Percentiles rank a stretch among this genome's conserved stretches.
phyloP scores from a whole-genome alignment of 2,888 invertebrate genomes.

The Zhengitettix transpicula region DNA sequence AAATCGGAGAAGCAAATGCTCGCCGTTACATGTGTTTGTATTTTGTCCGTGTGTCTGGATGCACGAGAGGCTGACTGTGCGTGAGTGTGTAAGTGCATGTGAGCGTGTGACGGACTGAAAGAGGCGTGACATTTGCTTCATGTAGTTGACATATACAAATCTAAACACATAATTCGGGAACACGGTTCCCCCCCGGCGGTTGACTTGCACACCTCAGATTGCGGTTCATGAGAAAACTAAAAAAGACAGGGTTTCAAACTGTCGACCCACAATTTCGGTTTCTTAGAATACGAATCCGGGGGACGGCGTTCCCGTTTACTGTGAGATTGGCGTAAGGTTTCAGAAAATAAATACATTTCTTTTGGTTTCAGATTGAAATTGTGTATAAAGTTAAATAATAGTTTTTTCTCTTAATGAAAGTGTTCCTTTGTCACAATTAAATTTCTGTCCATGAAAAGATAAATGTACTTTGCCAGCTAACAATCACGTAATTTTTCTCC shows the following conservation, averaged over 20 bases:
- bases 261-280: too few species aligned
- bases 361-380: not conserved
- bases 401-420: not conserved
- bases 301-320: not conserved
- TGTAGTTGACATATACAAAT: not conserved
- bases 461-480: too few species aligned
- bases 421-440: not conserved
- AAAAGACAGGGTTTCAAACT: too few species aligned
- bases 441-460: too few species aligned
- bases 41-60: not conserved
- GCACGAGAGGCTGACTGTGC: not conserved
- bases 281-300: too few species aligned
- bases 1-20: slow-evolving; percentile 2
- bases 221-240: too few species aligned
- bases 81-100: not conserved
- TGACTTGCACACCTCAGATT: too few species aligned
- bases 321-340: slow-evolving; percentile 6
- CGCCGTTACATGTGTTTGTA: not conserved
- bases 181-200: not conserved
- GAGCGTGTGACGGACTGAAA: not conserved
- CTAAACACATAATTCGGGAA: not conserved
- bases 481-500: too few species aligned
- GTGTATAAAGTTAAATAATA: not conserved
- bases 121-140: slow-evolving; percentile 2
- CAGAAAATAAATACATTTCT: not conserved